Conservation (phyloP, 1,140 invertebrate genomes). For the Portunus trituberculatus region DNA sequence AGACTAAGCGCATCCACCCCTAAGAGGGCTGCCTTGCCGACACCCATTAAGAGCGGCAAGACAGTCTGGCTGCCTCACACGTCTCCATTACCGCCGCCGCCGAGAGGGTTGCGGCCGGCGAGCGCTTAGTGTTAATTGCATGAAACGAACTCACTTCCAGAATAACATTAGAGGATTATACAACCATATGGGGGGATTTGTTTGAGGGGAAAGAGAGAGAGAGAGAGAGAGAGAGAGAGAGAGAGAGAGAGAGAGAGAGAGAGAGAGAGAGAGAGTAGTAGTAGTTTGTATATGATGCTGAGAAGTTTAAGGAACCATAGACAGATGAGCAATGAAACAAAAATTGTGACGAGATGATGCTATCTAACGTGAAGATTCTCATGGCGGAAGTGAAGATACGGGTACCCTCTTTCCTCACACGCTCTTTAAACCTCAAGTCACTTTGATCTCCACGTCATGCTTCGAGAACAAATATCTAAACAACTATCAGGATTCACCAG, state of each 20-base stretch:
- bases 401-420: not conserved
- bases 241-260: too few species aligned
- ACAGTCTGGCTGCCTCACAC: too few species aligned
- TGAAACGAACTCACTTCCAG: not conserved
- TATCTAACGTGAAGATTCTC: not conserved
- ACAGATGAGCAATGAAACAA: not conserved
- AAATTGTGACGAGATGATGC: not conserved
- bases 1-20: not conserved
- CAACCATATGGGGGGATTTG: not conserved
- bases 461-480: not conserved
- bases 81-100: too few species aligned
- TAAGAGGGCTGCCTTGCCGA: not conserved
- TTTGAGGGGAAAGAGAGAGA: not conserved
- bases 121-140: not conserved
- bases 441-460: not conserved
- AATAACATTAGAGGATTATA: not conserved
- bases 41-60: not conserved
- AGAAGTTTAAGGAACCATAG: not conserved
- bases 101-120: not conserved
- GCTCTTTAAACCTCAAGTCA: not conserved
- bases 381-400: not conserved
- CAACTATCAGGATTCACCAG: not conserved
- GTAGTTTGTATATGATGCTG: too few species aligned
- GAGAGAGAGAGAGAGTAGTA: not conserved
- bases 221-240: slow-evolving; percentile 1